phyloP scores from a whole-genome alignment of 2,113 vertebrate species.

The Centrocercus urophasianus region DNA sequence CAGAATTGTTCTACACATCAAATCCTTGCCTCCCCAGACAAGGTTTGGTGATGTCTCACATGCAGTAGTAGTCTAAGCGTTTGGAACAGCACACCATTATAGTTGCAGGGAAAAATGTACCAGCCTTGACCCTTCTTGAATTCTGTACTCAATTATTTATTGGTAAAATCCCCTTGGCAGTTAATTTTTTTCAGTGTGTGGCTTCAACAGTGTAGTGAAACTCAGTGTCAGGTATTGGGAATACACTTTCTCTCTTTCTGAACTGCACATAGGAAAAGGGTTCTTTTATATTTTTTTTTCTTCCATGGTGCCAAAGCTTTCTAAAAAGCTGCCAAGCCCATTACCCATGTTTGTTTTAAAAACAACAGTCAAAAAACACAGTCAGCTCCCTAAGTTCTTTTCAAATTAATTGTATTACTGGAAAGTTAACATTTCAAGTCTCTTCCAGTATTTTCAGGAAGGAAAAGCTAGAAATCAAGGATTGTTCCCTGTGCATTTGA shows the following conservation, averaged over 20 bases:
- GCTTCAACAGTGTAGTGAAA: neutral
- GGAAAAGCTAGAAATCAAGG: neutral
- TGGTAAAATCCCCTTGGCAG: conserved; percentile 42
- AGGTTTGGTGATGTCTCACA: neutral
- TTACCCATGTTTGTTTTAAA: conserved; percentile 4
- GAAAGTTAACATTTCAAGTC: neutral
- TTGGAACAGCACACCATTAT: neutral
- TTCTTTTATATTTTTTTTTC: neutral
- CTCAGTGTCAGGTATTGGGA: neutral
- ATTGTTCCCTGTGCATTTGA: neutral
- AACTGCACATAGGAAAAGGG: neutral
- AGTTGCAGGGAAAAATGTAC: neutral
- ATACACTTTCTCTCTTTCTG: neutral
- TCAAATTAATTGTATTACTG: conserved; percentile 5
- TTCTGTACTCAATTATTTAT: conserved; percentile 40
- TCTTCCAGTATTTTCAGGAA: neutral
- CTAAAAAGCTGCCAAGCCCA: conserved; percentile 25
- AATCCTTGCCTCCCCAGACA: neutral
- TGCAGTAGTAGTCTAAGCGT: neutral
- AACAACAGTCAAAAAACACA: neutral
- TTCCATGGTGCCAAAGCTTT: neutral
- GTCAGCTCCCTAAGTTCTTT: neutral
- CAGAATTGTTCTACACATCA: neutral
- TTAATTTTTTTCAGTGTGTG: conserved; percentile 37
- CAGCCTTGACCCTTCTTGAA: conserved; percentile 15